Evolutionary conservation across 2,113 vertebrate species (phyloP), one percentile per base, ranked within the genome.

Genomic region (Oreochromis niloticus): DNA sequence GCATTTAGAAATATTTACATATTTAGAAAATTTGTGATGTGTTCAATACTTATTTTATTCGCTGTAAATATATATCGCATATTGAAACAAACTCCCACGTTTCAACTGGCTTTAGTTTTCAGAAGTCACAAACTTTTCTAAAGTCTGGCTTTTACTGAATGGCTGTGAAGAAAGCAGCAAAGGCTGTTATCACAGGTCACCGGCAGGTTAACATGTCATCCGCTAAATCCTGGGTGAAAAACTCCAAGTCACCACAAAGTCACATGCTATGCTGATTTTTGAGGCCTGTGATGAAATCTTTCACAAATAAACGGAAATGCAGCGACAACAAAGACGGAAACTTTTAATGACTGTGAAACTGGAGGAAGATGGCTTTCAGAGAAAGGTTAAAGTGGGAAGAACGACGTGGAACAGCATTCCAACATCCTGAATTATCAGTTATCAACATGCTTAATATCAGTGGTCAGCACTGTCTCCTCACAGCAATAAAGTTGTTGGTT

Each of bases 271-370:
- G 6, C 16, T 0, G 2, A 32, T 19, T 50, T 32, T n/a, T 78
- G 43, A 32, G 71, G 43, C 24, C 43, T 32, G 43, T 75, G 43
- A 48, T 19, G 41, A 50, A 50, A 1, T 48, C 24, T 75, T 17
- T 27, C 43, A 19, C 24, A 75, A 46, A 41, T 1, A 2, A 73
- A 73, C 0, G 14, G 4, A 73, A 73, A 73, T 2, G 3, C 13
- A 17, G 12, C 39, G 10, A 1, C 66, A 73, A 73, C 22, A 27
- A 3, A 27, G 14, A 17, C 39, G 10, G 22, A 46, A 73, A 46
- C 68, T 73, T 73, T 9, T 27, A 73, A 17, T 46, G 39, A 27
- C n/a, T 27, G 59, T 61, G n/a, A 46, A 43, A 73, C 39, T 73
- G 39, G 22, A 48, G 41, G 22, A 73, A 46, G 41, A 16, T 27